phyloP scores from a whole-genome alignment of 1,140 invertebrate genomes.

The Zaprionus gabonicus region DNA sequence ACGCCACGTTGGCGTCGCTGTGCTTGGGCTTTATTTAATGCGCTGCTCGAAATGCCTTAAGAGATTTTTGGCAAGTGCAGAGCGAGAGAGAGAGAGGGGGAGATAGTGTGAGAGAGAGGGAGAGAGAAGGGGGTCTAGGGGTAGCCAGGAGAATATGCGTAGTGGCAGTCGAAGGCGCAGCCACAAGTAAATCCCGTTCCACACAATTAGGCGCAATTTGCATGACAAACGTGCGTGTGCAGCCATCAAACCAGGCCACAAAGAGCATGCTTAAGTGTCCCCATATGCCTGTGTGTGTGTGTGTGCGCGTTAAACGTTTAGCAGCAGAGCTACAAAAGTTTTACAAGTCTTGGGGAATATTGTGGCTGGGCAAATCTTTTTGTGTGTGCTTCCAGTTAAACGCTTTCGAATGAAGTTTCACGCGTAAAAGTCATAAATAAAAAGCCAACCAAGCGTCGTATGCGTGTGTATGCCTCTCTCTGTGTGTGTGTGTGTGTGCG shows the following conservation, averaged over 20 bases:
- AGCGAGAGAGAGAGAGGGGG: not conserved
- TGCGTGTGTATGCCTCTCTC: conserved; percentile 15
- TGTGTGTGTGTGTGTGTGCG: conserved; percentile 20
- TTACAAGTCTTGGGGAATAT: conserved; percentile 48
- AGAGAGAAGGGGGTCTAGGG: not conserved
- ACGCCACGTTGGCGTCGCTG: conserved; percentile 36
- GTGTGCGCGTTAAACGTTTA: conserved; percentile 36
- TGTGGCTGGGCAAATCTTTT: conserved; percentile 67
- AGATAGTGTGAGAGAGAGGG: not conserved
- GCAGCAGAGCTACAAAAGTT: conserved; percentile 65
- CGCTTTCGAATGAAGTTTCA: conserved; percentile 83
- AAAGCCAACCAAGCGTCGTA: conserved; percentile 62
- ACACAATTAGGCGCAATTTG: conserved; percentile 82
- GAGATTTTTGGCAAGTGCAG: conserved; percentile 42
- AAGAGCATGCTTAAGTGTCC: conserved; percentile 79
- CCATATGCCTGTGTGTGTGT: conserved; percentile 46
- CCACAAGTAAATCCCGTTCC: conserved; percentile 76
- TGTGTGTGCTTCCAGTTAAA: conserved; percentile 83
- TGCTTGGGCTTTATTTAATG: conserved; percentile 41
- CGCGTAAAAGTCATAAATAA: conserved; percentile 84
- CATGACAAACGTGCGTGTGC: conserved; percentile 68
- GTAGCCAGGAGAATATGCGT: conserved; percentile 53
- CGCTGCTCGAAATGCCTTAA: conserved; percentile 48
- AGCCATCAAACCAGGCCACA: conserved; percentile 74
- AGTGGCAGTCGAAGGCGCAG: conserved; percentile 27